phyloP scores from a whole-genome alignment of 2,888 invertebrate genomes.

The Oxycera nigricornis region DNA sequence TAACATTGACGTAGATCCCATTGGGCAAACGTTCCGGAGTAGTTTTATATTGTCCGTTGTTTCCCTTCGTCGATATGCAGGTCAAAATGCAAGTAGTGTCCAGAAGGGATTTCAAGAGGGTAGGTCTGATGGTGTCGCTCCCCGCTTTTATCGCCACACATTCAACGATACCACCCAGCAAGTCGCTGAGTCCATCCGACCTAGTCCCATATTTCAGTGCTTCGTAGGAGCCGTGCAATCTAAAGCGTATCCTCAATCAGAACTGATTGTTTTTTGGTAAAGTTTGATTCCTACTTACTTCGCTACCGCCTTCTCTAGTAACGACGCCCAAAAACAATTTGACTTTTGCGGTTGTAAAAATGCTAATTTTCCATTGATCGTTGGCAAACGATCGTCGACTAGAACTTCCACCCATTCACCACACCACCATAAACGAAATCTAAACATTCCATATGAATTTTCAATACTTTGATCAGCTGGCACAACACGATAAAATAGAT shows the following conservation, averaged over 20 bases:
- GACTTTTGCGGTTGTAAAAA: constrained; percentile 83
- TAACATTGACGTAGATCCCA: constrained; percentile 78
- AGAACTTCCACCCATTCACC: constrained; percentile 91
- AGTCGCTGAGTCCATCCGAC: constrained; percentile 84
- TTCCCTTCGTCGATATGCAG: constrained; percentile 65
- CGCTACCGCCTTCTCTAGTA: constrained; percentile 91
- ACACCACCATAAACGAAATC: constrained; percentile 93
- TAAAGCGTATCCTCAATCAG: constrained; percentile 57
- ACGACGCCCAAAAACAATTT: constrained; percentile 87
- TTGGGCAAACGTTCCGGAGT: constrained; percentile 69
- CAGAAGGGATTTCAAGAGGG: constrained; percentile 72
- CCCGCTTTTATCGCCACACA: constrained; percentile 76
- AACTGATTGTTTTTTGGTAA: too few species aligned
- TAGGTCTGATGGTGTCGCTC: constrained; percentile 69
- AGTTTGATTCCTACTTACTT: constrained; percentile 72
- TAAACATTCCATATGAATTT: constrained; percentile 78
- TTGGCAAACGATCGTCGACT: constrained; percentile 88
- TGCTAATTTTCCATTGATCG: constrained; percentile 83
- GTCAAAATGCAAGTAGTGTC: constrained; percentile 87
- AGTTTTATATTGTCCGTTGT: constrained; percentile 64
- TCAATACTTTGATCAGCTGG: constrained; percentile 87
- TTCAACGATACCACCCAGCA: constrained; percentile 90
- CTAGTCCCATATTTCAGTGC: constrained; percentile 91
- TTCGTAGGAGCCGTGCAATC: constrained; percentile 91
- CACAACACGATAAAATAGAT: constrained; percentile 88